phyloP scores from a whole-genome alignment of 2,113 vertebrate species.

The Benthochromis sp. region DNA sequence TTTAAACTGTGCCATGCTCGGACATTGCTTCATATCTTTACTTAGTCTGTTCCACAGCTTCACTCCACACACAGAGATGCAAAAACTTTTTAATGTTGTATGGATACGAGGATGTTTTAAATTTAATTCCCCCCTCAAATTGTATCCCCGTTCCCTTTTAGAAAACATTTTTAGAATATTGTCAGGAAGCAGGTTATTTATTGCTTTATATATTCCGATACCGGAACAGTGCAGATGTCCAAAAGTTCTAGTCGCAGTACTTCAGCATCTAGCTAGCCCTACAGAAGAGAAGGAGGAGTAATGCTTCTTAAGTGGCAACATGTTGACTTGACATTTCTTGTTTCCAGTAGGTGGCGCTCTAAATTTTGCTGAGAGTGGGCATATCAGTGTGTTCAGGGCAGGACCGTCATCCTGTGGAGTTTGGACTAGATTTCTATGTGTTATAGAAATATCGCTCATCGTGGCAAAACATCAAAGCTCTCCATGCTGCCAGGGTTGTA shows the following conservation, averaged over 20 bases:
- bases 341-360: not conserved
- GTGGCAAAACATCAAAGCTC: not conserved
- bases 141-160: too few relatives aligned
- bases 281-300: not conserved
- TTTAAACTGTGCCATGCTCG: too few relatives aligned
- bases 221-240: not conserved
- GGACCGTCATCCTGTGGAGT: not conserved
- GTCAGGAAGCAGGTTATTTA: too few relatives aligned
- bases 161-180: too few relatives aligned
- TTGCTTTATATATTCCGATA: too few relatives aligned
- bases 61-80: too few relatives aligned
- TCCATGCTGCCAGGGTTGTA: not conserved
- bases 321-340: not conserved
- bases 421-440: not conserved
- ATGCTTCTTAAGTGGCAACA: not conserved
- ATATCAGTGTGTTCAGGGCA: not conserved
- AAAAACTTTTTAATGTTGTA: too few relatives aligned
- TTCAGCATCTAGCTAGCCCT: not conserved
- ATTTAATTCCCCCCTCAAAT: too few relatives aligned
- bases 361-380: not conserved
- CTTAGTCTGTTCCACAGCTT: too few relatives aligned
- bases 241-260: not conserved
- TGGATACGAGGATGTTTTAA: too few relatives aligned
- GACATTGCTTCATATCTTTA: too few relatives aligned
- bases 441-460: not conserved